A percentile compares a stretch with the other conserved stretches of the same genome.
These are phyloP conservation scores for Ectemnius continuus DNA, from an alignment of 2,888 invertebrate species.

Conservation along the genomic window DNA sequence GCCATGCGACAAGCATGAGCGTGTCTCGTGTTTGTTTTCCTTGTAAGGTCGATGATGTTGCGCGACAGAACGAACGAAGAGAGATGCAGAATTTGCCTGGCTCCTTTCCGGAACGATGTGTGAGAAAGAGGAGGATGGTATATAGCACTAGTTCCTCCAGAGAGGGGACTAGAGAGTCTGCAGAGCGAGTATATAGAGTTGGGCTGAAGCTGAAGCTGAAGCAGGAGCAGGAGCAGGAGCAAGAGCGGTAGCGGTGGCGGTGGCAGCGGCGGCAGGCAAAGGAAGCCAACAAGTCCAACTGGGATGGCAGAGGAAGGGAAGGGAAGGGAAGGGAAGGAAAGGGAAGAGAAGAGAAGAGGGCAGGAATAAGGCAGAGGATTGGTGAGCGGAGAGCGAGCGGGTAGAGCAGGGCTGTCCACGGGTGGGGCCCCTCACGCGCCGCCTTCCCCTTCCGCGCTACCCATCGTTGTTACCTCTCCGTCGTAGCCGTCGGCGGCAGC, in stretches of 20 bases:
- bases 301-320: neutral
- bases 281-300: neutral
- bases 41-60: conserved; percentile 54
- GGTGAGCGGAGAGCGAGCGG: too few relatives aligned
- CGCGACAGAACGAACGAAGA: conserved; percentile 13
- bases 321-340: neutral
- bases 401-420: too few relatives aligned
- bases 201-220: neutral
- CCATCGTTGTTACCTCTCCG: too few relatives aligned
- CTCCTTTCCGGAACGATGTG: neutral
- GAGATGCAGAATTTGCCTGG: too few relatives aligned
- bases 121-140: neutral
- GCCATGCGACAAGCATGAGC: neutral
- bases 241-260: too few relatives aligned
- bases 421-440: too few relatives aligned
- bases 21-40: conserved; percentile 47
- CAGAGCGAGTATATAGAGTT: neutral
- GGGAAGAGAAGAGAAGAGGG: too few relatives aligned
- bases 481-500: too few relatives aligned
- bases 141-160: too few relatives aligned
- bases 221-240: neutral
- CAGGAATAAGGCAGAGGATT: too few relatives aligned
- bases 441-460: too few relatives aligned
- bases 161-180: neutral
- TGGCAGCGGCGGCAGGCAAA: too few relatives aligned